Conservation (phyloP, 2,888 invertebrate genomes). For the Lottia scabra region DNA sequence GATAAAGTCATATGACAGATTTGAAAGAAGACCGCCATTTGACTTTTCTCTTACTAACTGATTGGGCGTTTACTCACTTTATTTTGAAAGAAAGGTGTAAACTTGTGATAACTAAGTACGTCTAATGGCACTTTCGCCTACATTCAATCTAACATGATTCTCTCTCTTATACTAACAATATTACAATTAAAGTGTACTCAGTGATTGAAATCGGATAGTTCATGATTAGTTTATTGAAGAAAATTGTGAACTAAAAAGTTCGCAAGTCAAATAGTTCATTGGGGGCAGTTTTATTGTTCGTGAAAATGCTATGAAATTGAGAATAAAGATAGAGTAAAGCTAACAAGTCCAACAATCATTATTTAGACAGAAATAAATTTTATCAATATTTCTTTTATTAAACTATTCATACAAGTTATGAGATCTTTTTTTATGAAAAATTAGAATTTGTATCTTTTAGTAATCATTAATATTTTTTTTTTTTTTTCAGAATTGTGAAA, state of each 20-base stretch:
- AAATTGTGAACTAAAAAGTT: slow-evolving; percentile 1
- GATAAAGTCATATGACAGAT: slow-evolving; percentile 15
- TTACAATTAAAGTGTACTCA: slow-evolving; percentile 2
- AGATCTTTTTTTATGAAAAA: too few species aligned
- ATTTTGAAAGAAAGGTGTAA: slow-evolving; percentile 2
- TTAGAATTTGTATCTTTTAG: too few species aligned
- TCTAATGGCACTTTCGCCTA: slow-evolving; percentile 5
- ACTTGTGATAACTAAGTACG: slow-evolving; percentile 4
- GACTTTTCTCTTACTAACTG: slow-evolving; percentile 5
- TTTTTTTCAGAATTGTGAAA: too few species aligned
- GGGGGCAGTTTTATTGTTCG: neutral
- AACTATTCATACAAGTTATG: too few species aligned
- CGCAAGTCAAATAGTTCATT: slow-evolving; percentile 4
- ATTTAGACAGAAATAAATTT: too few species aligned
- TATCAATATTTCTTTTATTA: too few species aligned
- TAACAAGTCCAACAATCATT: too few species aligned
- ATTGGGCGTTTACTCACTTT: slow-evolving; percentile 2
- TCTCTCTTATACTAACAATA: slow-evolving; percentile 1
- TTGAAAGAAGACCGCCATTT: slow-evolving; percentile 7
- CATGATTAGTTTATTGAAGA: neutral
- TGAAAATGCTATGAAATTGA: slow-evolving; percentile 1
- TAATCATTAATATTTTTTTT: too few species aligned
- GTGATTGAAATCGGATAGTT: neutral
- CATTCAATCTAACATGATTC: slow-evolving; percentile 1
- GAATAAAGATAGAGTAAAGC: neutral